Evolutionary conservation across 2,888 invertebrate species (phyloP).

Genomic region (Scaptomyza cyrtandrae): DNA sequence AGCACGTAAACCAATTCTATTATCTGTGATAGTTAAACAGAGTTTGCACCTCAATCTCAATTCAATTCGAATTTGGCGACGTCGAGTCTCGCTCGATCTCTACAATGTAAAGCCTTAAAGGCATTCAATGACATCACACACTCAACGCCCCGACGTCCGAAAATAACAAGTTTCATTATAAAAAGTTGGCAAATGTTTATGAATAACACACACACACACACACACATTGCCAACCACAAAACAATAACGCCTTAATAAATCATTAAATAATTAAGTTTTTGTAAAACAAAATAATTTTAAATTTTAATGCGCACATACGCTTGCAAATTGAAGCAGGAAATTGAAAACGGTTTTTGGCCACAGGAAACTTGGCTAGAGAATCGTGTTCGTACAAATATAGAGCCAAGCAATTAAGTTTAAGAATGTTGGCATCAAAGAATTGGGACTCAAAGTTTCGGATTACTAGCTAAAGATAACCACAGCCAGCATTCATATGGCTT

Average conservation of each 20-base stretch:
- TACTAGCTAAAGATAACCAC: constrained; percentile 19
- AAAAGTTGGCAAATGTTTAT: constrained; percentile 72
- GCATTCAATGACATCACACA: constrained; percentile 54
- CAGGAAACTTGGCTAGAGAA: constrained; percentile 50
- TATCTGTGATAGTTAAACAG: neutral
- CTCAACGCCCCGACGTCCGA: constrained; percentile 9
- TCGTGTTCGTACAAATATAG: constrained; percentile 13
- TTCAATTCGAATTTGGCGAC: constrained; percentile 66
- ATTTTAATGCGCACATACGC: constrained; percentile 12
- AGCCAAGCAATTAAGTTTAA: constrained; percentile 29
- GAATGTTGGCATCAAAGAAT: constrained; percentile 22
- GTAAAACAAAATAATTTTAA: constrained; percentile 35
- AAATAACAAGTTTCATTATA: constrained; percentile 72
- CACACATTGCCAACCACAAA: constrained; percentile 20
- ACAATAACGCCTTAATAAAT: constrained; percentile 66
- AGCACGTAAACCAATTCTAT: constrained; percentile 37
- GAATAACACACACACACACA: constrained; percentile 51
- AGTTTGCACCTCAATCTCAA: constrained; percentile 12
- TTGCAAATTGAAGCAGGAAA: constrained; percentile 64
- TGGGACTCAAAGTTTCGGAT: constrained; percentile 30
- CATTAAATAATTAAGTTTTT: constrained; percentile 78
- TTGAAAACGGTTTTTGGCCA: constrained; percentile 50
- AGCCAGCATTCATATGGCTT: constrained; percentile 44
- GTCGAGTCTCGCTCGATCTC: constrained; percentile 49
- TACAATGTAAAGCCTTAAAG: constrained; percentile 8